A percentile compares a stretch with the other conserved stretches of the same genome.
Conservation (phyloP, 2,888 invertebrate species). For the Phaedon cochleariae region DNA sequence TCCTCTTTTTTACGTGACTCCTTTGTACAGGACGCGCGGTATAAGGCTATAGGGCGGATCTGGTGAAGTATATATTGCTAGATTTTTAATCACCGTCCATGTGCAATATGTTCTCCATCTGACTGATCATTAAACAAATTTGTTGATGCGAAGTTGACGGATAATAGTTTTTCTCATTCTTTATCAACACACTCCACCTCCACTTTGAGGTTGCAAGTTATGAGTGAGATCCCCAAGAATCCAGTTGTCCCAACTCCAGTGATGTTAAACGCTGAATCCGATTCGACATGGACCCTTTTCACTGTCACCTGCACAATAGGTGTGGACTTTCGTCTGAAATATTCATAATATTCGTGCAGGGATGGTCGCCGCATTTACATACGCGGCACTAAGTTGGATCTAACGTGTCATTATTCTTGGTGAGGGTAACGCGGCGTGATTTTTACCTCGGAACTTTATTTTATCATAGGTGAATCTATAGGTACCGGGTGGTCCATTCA, state of each 20-base stretch:
- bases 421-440: slow-evolving; percentile 18
- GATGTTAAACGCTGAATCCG: slow-evolving; percentile 45
- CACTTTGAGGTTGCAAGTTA: too few species aligned
- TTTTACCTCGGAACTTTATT: slow-evolving; percentile 4
- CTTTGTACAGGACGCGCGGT: too few species aligned
- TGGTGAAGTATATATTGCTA: too few species aligned
- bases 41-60: too few species aligned
- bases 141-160: too few species aligned
- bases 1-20: too few species aligned
- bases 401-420: slow-evolving; percentile 23
- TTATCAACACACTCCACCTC: too few species aligned
- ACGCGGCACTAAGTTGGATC: slow-evolving; percentile 5
- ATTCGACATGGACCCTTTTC: slow-evolving; percentile 58
- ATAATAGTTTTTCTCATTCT: too few species aligned
- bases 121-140: too few species aligned
- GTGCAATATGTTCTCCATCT: too few species aligned
- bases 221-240: slow-evolving; percentile 42
- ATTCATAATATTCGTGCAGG: slow-evolving; percentile 59
- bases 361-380: slow-evolving; percentile 33
- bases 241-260: slow-evolving; percentile 24
- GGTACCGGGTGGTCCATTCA: too few species aligned
- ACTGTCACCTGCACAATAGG: slow-evolving; percentile 59
- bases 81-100: too few species aligned
- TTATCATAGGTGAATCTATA: neutral
- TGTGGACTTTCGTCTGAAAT: slow-evolving; percentile 59